Evolutionary conservation across 2,888 invertebrate species (phyloP).

Genomic region (Gibbula magus): DNA sequence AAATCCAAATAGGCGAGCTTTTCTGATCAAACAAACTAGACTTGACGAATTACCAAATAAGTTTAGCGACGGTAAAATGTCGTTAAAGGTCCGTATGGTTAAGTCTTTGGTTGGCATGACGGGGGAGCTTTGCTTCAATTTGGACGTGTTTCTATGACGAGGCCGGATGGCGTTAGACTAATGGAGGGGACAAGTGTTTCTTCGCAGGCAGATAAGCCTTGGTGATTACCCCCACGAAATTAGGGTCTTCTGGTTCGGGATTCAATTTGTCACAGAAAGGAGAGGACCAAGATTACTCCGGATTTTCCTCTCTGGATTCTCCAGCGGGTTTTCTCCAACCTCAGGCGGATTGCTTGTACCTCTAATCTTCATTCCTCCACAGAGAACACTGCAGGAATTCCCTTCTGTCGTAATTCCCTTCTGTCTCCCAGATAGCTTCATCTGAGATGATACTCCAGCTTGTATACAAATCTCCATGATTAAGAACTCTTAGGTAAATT

Average conservation of each 20-base stretch:
- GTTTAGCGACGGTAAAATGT: slow-evolving; percentile 18
- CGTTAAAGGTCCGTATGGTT: neutral
- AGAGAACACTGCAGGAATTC: neutral
- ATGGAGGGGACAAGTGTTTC: slow-evolving; percentile 18
- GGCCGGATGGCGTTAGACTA: neutral
- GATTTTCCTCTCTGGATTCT: neutral
- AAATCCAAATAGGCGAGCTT: slow-evolving; percentile 15
- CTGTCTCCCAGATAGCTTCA: neutral
- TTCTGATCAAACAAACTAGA: slow-evolving; percentile 11
- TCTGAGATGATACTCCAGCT: neutral
- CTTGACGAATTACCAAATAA: slow-evolving; percentile 18
- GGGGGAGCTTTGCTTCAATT: neutral
- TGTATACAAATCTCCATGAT: slow-evolving; percentile 6
- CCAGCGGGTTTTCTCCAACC: neutral
- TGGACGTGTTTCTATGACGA: neutral
- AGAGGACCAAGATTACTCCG: neutral
- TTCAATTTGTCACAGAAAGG: slow-evolving; percentile 19
- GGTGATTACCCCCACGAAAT: slow-evolving; percentile 8
- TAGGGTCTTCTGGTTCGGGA: neutral
- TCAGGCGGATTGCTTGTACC: neutral
- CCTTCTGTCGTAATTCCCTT: neutral
- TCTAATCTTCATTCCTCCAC: neutral
- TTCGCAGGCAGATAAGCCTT: slow-evolving; percentile 9
- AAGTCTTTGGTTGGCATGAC: neutral
- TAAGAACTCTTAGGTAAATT: slow-evolving; percentile 18